Evolutionary conservation across 2,113 vertebrate genomes (phyloP), one percentile per base, ranked within the genome.

Genomic region (Otus sunia): DNA sequence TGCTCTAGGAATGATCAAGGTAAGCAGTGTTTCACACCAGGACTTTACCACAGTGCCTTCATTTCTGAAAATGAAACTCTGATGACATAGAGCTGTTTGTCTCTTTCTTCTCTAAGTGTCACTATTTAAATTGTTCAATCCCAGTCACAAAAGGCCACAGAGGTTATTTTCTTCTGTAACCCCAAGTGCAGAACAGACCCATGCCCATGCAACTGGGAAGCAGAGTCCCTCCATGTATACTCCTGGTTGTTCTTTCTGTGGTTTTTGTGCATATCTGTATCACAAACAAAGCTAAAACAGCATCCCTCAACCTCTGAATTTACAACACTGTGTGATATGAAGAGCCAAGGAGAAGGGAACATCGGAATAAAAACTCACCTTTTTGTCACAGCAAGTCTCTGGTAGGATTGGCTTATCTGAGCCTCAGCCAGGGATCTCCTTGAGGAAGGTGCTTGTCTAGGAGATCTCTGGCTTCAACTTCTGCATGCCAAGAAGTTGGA

Each of bases 161-260:
- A 76, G 32, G 14, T 83, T 68, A 20, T n/a, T 80, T 86, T 66
- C 18, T 64, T 53, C 72, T 86, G 8, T 55, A 76, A 58, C 15
- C 10, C 12, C 1, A 2, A 20, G 36, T 6, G 25, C 15, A 39
- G 49, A 62, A 53, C 6, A 81, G 15, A 52, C 18, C 27, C 11
- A 2, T 3, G 8, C 11, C 23, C 2, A 0, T 16, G 30, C 18
- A 6, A 6, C n/a, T 2, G 0, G 60, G 39, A 85, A 90, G 37
- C 12, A 2, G 23, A 74, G 25, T 43, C 18, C 10, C 19, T 52
- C 71, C 34, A 30, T 10, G 2, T 17, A 19, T 2, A 10, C 7
- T 36, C 4, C 0, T 37, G 16, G 1, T 9, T 77, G 34, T 37
- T 71, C 29, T 74, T 71, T 26, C 8, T 60, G 58, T 30, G 29